Evolutionary conservation across 2,113 vertebrate genomes (phyloP).

Genomic region (Xiphophorus couchianus): DNA sequence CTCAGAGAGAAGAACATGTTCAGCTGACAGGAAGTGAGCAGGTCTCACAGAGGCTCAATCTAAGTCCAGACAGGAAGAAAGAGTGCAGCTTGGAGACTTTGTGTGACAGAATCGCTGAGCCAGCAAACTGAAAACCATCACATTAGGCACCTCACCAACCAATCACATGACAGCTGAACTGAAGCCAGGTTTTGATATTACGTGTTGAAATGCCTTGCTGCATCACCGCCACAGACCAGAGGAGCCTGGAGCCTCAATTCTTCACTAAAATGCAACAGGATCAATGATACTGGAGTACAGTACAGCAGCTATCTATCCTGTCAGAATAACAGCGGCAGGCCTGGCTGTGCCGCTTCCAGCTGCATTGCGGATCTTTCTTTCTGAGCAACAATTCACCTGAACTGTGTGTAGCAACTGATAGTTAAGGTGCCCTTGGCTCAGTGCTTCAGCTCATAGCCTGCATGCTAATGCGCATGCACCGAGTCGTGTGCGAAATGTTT

Average conservation of each 20-base stretch:
- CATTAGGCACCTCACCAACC: neutral
- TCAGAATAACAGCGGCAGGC: neutral
- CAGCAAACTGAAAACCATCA: neutral
- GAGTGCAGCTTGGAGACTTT: neutral
- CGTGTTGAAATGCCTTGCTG: neutral
- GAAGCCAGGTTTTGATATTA: neutral
- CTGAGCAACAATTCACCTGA: constrained; percentile 24
- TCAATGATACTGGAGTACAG: neutral
- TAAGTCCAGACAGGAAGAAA: neutral
- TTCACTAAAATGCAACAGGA: neutral
- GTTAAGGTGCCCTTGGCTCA: constrained; percentile 71
- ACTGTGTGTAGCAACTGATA: constrained; percentile 20
- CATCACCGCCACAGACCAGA: neutral
- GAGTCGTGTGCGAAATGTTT: neutral
- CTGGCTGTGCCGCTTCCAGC: constrained; percentile 23
- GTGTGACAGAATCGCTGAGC: neutral
- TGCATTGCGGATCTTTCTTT: constrained; percentile 54
- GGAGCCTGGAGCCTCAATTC: no score
- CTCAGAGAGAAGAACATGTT: neutral
- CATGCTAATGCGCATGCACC: constrained; percentile 50
- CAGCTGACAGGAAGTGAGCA: neutral
- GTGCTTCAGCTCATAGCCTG: constrained; percentile 40
- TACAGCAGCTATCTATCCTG: neutral
- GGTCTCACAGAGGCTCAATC: neutral
- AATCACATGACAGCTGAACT: constrained; percentile 1